Evolutionary conservation across 2,797 vertebrate genomes (phyloP).

Genomic region (Spondyliosoma cantharus): DNA sequence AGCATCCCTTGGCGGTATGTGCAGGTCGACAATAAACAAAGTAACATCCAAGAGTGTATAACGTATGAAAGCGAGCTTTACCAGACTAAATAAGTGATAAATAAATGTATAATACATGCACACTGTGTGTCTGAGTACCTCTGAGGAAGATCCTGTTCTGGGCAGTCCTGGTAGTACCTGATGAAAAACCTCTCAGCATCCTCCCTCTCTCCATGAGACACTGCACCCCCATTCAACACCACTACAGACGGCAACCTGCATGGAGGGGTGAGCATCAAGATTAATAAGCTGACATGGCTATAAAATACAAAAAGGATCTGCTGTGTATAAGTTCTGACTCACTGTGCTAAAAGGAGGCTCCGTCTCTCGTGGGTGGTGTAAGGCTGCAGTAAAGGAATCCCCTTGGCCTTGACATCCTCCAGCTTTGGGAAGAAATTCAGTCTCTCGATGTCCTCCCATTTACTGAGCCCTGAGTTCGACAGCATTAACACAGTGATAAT

Average conservation of each 20-base stretch:
- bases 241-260: constrained; percentile 91
- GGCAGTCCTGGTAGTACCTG: constrained; percentile 90
- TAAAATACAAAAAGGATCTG: not conserved
- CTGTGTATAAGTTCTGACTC: constrained; percentile 47
- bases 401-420: constrained; percentile 91
- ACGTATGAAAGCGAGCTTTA: not conserved
- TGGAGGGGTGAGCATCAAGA: not conserved
- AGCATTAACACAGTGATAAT: not conserved
- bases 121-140: constrained; percentile 82
- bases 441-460: constrained; percentile 95
- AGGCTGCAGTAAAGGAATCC: constrained; percentile 93
- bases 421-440: constrained; percentile 95
- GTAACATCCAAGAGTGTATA: not conserved
- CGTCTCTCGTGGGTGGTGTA: constrained; percentile 92
- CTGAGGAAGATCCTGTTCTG: constrained; percentile 89
- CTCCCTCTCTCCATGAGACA: constrained; percentile 91
- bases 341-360: constrained; percentile 91
- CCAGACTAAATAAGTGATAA: not conserved
- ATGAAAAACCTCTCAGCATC: constrained; percentile 98
- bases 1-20: not conserved
- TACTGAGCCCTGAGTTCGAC: constrained; percentile 86
- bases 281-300: not conserved
- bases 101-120: not conserved
- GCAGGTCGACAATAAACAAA: not conserved
- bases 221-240: constrained; percentile 92